These are phyloP conservation scores for Nothobranchius kuhntae DNA, from an alignment of 2,113 vertebrate genomes.

Conservation along the genomic window DNA sequence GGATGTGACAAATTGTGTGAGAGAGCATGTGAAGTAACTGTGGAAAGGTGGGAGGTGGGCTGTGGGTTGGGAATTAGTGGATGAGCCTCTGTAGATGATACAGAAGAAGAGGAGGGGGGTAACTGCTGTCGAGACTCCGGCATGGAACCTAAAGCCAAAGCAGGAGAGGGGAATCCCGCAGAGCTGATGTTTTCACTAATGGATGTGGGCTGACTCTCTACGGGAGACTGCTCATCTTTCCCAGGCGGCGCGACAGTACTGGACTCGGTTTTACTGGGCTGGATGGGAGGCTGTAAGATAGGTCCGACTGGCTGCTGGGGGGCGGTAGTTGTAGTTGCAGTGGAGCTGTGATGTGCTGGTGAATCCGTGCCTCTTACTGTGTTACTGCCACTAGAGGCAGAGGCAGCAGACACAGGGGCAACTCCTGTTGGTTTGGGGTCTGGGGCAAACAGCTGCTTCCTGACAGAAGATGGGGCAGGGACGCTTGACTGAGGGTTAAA, in stretches of 20 bases:
- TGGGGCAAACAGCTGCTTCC: constrained; percentile 92
- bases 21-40: constrained; percentile 79
- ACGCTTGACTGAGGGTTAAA: constrained; percentile 79
- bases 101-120: constrained; percentile 81
- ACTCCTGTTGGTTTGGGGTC: constrained; percentile 81
- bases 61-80: constrained; percentile 79
- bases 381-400: constrained; percentile 74
- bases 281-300: constrained; percentile 66
- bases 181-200: constrained; percentile 64
- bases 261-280: constrained; percentile 81
- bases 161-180: constrained; percentile 70
- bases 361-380: constrained; percentile 66
- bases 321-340: constrained; percentile 69
- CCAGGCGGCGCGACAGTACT: constrained; percentile 73
- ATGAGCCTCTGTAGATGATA: constrained; percentile 63
- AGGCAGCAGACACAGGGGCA: constrained; percentile 73
- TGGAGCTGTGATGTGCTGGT: constrained; percentile 70
- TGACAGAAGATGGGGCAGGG: constrained; percentile 90
- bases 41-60: constrained; percentile 79
- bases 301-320: constrained; percentile 78
- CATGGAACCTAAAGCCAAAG: constrained; percentile 75
- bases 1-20: constrained; percentile 76
- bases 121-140: constrained; percentile 81
- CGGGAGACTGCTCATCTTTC: constrained; percentile 83
- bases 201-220: constrained; percentile 57